Evolutionary conservation across 2,797 vertebrate species (phyloP), one percentile per base, ranked within the genome.

Genomic region (Poecilia velifera): DNA sequence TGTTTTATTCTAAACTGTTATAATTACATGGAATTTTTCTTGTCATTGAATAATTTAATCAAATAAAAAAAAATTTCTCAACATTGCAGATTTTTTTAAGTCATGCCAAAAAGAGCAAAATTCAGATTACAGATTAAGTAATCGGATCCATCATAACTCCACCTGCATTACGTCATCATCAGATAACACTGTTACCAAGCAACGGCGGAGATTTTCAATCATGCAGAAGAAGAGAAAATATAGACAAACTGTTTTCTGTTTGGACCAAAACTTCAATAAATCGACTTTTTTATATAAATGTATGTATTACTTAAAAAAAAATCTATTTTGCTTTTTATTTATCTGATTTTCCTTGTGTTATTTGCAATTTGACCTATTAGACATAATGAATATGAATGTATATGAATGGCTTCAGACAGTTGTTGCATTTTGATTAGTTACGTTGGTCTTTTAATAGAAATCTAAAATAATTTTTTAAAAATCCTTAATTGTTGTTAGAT

Each of bases 121-220:
- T 51, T 51, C 20, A 43, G 39, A 70, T 70, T 6, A 70, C 36
- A 70, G 49, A 51, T 51, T 51, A 51, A 51, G 22, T 43, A n/a
- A 70, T 70, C 39, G 2, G 62, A 39, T 10, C 36, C 22, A 43
- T 41, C 36, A 25, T 41, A 68, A 16, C 36, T 41, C 4, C 36
- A 68, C 20, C 64, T 68, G 8, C 64, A 25, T 7, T 36, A 43
- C 34, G 64, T 70, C 66, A 70, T 18, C 39, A 71, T 71, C 41
- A 46, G 68, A 71, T 71, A n/a, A 71, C 36, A 70, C 20, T 71
- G 68, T 71, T 45, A 43, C 68, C 10, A 41, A 70, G 66, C 41
- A 71, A 45, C 39, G 28, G 41, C 25, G 13, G 66, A 43, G 41
- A 28, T 71, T 45, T 45, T 71, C 41, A 71, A 1, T 16, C 10